Evolutionary conservation across 2,888 invertebrate species (phyloP), one percentile per base, ranked within the genome.

Genomic region (Folsomia candida): DNA sequence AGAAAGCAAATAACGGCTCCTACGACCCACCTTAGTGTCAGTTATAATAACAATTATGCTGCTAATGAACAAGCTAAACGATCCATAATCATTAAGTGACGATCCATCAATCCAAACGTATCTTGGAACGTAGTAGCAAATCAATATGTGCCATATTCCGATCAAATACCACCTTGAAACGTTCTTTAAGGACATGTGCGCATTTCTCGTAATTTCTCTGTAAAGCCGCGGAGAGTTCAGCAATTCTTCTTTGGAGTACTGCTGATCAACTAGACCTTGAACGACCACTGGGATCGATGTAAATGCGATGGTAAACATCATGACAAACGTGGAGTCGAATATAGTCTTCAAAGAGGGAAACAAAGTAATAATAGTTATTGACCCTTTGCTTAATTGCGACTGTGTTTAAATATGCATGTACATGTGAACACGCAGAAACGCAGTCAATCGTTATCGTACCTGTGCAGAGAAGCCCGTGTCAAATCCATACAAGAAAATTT

Each of bases 211-310:
- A 71, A 89, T 87, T 67, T 86, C 86, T 80, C 85, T 86, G 81
- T 93, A 93, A 1, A 91, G 82, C 11, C 86, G 84, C 0, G 93
- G 92, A 75, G 88, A 86, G 20, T 87, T 86, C 79, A 83, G 81
- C 69, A 87, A 84, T 1, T 84, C 82, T 0, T 84, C 81, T 3
- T 88, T 86, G 0, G 86, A 83, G 82, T 88, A 87, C 74, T 89
- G 86, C 81, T 92, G 91, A 81, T 93, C 93, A 14, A 90, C 88
- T 67, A 92, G 84, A 0, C 91, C 89, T 75, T 89, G 89, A 14
- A 90, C 80, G 11, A 92, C 83, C 68, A 92, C 88, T 0, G 93
- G 93, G 62, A 90, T 81, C 0, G 91, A 88, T 0, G 92, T 89
- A 81, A 91, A 91, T 26, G 90, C 80, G 61, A 91, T 85, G 83